phyloP scores from a whole-genome alignment of 2,113 vertebrate species.

The Campylorhamphus procurvoides region DNA sequence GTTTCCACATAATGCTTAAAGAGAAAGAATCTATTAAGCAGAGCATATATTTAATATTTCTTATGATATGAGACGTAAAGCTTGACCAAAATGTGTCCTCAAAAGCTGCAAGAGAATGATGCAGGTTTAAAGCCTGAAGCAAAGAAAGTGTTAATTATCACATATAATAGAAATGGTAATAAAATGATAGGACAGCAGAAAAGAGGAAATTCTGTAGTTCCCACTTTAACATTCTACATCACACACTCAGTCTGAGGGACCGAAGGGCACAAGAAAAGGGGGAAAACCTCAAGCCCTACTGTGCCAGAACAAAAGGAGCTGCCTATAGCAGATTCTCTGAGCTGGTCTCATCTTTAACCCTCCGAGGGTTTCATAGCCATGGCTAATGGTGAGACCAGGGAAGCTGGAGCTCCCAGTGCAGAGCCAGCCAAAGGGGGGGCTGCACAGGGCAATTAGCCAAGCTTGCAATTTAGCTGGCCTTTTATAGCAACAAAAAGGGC shows the following conservation, averaged over 20 bases:
- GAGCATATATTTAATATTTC: not conserved
- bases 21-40: not conserved
- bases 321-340: not conserved
- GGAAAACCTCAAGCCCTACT: not conserved
- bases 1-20: not conserved
- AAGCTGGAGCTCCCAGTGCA: not conserved
- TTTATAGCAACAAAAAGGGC: not conserved
- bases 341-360: not conserved
- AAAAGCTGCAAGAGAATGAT: not conserved
- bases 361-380: not conserved
- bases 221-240: not conserved
- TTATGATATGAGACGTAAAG: not conserved
- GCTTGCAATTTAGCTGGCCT: not conserved
- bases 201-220: not conserved
- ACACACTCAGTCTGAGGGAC: not conserved
- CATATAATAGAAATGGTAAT: not conserved
- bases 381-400: constrained; percentile 13
- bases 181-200: not conserved
- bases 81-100: not conserved
- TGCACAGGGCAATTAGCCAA: not conserved
- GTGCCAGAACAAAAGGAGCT: not conserved
- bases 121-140: not conserved
- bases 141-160: constrained; percentile 15
- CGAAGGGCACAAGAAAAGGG: not conserved
- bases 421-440: not conserved